These are phyloP conservation scores for Tokudaia muenninki DNA, from an alignment of 2,797 vertebrate genomes.

Conservation along the genomic window DNA sequence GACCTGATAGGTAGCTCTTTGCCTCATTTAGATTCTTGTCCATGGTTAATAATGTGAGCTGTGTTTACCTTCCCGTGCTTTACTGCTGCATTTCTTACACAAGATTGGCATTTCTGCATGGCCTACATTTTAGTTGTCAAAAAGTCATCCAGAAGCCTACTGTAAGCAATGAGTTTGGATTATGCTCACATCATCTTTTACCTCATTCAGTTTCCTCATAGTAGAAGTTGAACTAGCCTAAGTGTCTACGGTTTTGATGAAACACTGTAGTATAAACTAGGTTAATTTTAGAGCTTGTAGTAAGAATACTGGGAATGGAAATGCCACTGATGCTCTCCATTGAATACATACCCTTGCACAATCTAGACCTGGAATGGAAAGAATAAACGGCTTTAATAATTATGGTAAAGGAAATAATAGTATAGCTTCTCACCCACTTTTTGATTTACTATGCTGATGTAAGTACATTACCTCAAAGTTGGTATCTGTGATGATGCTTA, in stretches of 20 bases:
- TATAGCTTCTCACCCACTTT: background rate
- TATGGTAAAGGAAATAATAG: background rate
- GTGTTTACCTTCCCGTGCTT: background rate
- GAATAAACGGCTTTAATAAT: background rate
- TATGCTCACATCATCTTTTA: background rate
- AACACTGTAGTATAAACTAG: background rate
- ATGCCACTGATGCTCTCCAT: background rate
- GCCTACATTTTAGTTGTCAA: conserved; percentile 1
- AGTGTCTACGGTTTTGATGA: background rate
- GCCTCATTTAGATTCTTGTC: background rate
- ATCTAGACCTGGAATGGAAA: background rate
- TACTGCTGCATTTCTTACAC: background rate
- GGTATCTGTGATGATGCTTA: background rate
- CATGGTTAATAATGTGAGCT: conserved; percentile 4
- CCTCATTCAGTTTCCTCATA: background rate
- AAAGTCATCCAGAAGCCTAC: background rate
- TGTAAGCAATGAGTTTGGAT: background rate
- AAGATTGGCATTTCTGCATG: conserved; percentile 45
- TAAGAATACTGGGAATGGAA: background rate
- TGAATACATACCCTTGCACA: background rate
- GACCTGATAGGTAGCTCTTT: conserved; percentile 21
- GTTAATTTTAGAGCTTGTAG: background rate
- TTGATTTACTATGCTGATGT: conserved; percentile 16
- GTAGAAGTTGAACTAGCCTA: background rate
- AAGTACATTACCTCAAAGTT: background rate